Base-by-base conservation (phyloP, 2,113 vertebrate species). In the Calypte anna region DNA sequence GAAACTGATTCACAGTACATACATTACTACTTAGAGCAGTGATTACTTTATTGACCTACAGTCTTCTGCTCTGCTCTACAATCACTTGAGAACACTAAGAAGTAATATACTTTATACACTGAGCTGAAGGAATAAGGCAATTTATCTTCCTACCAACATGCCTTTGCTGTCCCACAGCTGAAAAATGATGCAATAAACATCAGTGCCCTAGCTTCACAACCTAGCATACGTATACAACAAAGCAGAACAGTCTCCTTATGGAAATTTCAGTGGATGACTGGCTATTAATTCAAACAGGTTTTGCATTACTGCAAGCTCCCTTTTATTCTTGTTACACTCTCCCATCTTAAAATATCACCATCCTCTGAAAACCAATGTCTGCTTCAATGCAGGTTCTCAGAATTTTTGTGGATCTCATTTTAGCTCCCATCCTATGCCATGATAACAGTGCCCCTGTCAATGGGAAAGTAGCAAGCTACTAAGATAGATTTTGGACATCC, bases 141-240 rank as follows among this genome's bases (percentile, higher is more conserved):
- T 86, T 89, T 50, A 46, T 78, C 48, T 62, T 83, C 43, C 54
- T 68, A 63, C 40, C 27, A 67, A 40, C 28, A 69, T 11, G 91
- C 7, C 5, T 89, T 82, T 74, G 79, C 55, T 70, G 31, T 54
- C 27, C 61, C 44, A 69, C n/a, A 70, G 48, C 51, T 86, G 57
- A 92, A 93, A 89, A 93, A 78, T n/a, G 17, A 76, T 58, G 69
- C 38, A 70, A 82, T 54, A 82, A 93, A 78, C 58, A 72, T 66
- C 40, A 70, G 22, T 44, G 46, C 55, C 58, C 23, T 12, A 79
- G 72, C 54, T 90, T 74, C 55, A 36, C 40, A 58, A 54, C 50
- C 24, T 19, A 30, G 27, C 19, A 40, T 31, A 53, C 3, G 48
- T 14, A 70, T 24, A 79, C 19, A 74, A 54, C 21, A 54, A 55